These are phyloP conservation scores for Fopius arisanus DNA, from an alignment of 1,140 invertebrate genomes.

Conservation along the genomic window DNA sequence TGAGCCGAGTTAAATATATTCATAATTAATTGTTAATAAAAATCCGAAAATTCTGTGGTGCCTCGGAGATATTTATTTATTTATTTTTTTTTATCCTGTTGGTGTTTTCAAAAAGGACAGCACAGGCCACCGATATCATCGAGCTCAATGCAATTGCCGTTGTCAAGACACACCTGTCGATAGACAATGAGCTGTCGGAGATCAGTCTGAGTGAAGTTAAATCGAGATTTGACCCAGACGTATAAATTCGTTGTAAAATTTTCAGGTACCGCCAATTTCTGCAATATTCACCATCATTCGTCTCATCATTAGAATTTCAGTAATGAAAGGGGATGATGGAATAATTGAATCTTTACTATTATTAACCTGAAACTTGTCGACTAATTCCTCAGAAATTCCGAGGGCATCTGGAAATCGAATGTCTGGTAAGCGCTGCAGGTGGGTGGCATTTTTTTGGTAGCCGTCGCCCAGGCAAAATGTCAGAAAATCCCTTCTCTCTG, in stretches of 20 bases:
- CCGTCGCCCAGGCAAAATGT: constrained; percentile 29
- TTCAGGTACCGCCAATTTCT: constrained; percentile 34
- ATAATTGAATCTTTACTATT: constrained; percentile 2
- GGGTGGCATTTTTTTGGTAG: constrained; percentile 19
- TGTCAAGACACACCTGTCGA: constrained; percentile 32
- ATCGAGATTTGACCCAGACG: constrained; percentile 32
- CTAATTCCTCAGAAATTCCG: constrained; percentile 25
- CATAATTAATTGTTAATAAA: too few relatives aligned
- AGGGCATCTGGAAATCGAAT: constrained; percentile 31
- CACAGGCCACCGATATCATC: constrained; percentile 39
- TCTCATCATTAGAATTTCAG: constrained; percentile 14
- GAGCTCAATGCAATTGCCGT: constrained; percentile 36
- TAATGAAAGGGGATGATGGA: neutral
- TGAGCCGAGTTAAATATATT: too few relatives aligned
- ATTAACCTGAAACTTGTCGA: constrained; percentile 36
- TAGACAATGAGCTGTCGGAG: constrained; percentile 35
- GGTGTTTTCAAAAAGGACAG: constrained; percentile 43
- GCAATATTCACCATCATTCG: constrained; percentile 23
- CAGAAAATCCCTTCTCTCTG: constrained; percentile 32
- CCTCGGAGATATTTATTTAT: too few relatives aligned
- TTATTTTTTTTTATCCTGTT: too few relatives aligned
- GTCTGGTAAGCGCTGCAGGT: constrained; percentile 16
- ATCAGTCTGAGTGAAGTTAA: constrained; percentile 22
- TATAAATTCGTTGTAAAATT: constrained; percentile 43
- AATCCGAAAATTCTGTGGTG: neutral